These are phyloP conservation scores for Penaeus japonicus DNA, from an alignment of 1,140 invertebrate species.

Conservation along the genomic window DNA sequence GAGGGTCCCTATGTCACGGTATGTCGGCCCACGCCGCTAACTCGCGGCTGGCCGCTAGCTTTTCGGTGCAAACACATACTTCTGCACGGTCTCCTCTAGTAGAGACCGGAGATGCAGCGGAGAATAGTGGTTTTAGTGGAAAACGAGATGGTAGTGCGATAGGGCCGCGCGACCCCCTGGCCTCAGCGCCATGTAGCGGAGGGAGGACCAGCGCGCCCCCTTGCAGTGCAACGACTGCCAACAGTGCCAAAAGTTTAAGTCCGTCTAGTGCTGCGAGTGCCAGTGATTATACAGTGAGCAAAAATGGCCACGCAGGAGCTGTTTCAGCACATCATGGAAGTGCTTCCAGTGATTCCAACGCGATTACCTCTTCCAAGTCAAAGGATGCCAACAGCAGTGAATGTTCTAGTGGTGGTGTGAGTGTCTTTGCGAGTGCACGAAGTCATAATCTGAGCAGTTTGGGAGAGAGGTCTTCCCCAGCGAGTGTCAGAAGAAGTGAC, in stretches of 20 bases:
- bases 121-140: conserved; percentile 32
- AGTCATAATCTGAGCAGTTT: conserved; percentile 7
- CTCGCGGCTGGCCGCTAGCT: conserved; percentile 52
- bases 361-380: background rate
- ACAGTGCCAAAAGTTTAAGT: conserved; percentile 48
- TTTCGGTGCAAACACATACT: conserved; percentile 39
- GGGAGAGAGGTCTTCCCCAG: conserved; percentile 27
- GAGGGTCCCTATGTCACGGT: conserved; percentile 47
- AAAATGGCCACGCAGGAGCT: background rate
- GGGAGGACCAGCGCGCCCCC: conserved; percentile 41
- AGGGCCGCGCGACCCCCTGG: conserved; percentile 37
- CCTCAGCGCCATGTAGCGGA: conserved; percentile 31
- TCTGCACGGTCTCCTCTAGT: conserved; percentile 45
- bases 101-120: conserved; percentile 49
- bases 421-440: conserved; percentile 9
- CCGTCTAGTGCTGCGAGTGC: conserved; percentile 34
- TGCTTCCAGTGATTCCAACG: background rate
- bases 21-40: conserved; percentile 53
- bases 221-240: conserved; percentile 22
- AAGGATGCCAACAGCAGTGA: conserved; percentile 10
- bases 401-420: background rate
- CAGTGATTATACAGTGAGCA: conserved; percentile 39
- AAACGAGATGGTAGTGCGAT: conserved; percentile 11
- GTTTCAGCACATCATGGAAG: background rate
- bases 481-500: conserved; percentile 6